Evolutionary conservation across 92 coral and sea anemone genomes (phyloP), one percentile per base, ranked within the genome.

Genomic region (Epizoanthus illoricatus): DNA sequence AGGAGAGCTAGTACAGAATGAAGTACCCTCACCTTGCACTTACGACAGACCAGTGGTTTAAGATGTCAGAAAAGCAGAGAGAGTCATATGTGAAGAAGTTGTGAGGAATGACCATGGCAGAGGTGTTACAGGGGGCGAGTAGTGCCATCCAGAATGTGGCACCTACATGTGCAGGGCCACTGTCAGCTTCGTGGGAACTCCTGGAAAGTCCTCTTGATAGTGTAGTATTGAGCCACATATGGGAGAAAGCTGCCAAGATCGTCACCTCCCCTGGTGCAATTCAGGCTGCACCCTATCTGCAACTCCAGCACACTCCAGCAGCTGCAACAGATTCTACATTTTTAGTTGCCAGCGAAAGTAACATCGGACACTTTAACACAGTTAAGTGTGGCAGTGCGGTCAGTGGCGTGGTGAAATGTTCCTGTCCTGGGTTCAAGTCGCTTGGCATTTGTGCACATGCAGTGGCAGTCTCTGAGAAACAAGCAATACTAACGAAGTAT

Each of bases 341-440:
- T 57, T 76, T 88, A 60, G 91, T 88, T 7, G 52, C 72, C 65
- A 88, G 91, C 72, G 91, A 88, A 65, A 70, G 81, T 33, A 54
- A 49, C 74, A 10, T 21, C n/a, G 86, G 75, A 7, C 60, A 88
- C 80, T 84, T 20, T 59, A 72, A 88, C 76, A 88, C 69, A 39
- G 88, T 88, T 28, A 84, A 88, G 57, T 84, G 87, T 72, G 73
- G 82, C 36, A 42, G 7, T 43, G 49, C 2, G 7, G 69, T 16
- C 86, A 69, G 71, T 41, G 61, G 16, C 57, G 84, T 83, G 7
- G 82, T 84, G 23, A 88, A 72, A 54, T 88, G 91, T 65, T 84
- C 85, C 45, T 84, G 88, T 62, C 85, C 85, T 23, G 91, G 91
- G 39, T 81, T 85, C 80, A 88, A 80, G 65, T 88, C 86, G 6